Evolutionary conservation across 37 sponge, comb jelly and placozoan genomes (phyloP).

Genomic region (Axinella damicornis): DNA sequence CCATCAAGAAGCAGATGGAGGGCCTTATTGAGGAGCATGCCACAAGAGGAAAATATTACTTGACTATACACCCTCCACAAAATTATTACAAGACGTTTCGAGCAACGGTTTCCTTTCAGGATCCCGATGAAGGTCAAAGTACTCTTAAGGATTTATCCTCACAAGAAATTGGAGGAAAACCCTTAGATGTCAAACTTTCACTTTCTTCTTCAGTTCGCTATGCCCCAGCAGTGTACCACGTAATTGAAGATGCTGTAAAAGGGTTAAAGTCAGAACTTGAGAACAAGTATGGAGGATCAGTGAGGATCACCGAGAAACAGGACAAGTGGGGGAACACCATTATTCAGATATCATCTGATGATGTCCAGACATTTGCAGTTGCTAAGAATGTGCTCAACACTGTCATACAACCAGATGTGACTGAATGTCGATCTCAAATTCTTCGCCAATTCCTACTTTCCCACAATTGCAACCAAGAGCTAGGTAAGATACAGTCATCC

Average conservation of each 20-base stretch:
- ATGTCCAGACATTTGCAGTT: constrained; percentile 29
- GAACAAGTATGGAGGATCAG: neutral
- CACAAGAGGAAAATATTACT: neutral
- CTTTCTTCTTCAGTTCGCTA: constrained; percentile 21
- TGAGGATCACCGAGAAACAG: neutral
- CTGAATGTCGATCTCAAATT: constrained; percentile 6
- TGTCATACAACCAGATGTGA: constrained; percentile 28
- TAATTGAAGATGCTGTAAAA: constrained; percentile 16
- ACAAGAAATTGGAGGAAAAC: constrained; percentile 11
- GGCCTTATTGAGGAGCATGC: neutral
- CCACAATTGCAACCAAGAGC: neutral
- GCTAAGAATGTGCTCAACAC: constrained; percentile 23
- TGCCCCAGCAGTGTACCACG: constrained; percentile 3
- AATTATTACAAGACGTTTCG: neutral
- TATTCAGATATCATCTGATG: constrained; percentile 37
- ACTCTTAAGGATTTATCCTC: neutral
- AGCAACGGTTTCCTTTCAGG: constrained; percentile 36
- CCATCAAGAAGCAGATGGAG: neutral
- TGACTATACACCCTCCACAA: constrained; percentile 15
- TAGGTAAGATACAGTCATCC: constrained; percentile 3
- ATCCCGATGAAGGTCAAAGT: constrained; percentile 39
- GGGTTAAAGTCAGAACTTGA: neutral
- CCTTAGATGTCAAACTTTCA: constrained; percentile 14
- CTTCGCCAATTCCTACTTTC: constrained; percentile 30
- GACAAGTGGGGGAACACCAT: neutral